Percentiles rank a stretch among this genome's conserved stretches.
These are phyloP conservation scores for Diceros bicornis DNA, from an alignment of 2,797 vertebrate genomes.

Conservation along the genomic window DNA sequence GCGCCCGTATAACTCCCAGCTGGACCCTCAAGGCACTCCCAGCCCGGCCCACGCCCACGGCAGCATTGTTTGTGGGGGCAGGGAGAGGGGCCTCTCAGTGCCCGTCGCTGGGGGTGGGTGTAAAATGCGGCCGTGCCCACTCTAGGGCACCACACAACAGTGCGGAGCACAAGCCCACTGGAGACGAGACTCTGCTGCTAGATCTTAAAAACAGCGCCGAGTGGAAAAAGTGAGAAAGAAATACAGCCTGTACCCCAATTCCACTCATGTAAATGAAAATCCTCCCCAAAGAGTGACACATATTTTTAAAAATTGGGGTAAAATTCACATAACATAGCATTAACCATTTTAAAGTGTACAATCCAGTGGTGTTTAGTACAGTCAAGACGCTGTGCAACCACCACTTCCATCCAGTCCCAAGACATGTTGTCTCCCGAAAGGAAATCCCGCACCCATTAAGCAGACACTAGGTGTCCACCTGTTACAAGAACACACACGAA, in stretches of 20 bases:
- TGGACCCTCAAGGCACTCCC: neutral
- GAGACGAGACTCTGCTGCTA: neutral
- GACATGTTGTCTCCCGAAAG: fast-evolving
- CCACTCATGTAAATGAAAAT: neutral
- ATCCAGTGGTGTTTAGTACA: neutral
- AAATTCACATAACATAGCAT: neutral
- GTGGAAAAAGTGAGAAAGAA: neutral
- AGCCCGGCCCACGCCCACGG: neutral
- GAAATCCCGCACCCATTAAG: neutral
- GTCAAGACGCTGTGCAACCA: neutral
- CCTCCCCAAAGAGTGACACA: neutral
- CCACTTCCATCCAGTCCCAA: neutral
- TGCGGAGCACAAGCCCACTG: neutral
- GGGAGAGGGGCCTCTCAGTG: neutral
- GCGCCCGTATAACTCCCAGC: neutral
- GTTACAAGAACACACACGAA: neutral
- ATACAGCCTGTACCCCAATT: neutral
- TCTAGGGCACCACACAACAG: fast-evolving
- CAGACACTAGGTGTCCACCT: neutral
- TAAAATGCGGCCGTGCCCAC: fast-evolving
- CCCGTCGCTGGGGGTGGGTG: neutral
- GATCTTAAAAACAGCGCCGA: neutral
- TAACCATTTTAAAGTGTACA: neutral
- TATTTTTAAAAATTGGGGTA: neutral
- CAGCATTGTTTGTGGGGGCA: neutral